phyloP scores from a whole-genome alignment of 2,888 invertebrate genomes.

The Epirrhoe alternata region DNA sequence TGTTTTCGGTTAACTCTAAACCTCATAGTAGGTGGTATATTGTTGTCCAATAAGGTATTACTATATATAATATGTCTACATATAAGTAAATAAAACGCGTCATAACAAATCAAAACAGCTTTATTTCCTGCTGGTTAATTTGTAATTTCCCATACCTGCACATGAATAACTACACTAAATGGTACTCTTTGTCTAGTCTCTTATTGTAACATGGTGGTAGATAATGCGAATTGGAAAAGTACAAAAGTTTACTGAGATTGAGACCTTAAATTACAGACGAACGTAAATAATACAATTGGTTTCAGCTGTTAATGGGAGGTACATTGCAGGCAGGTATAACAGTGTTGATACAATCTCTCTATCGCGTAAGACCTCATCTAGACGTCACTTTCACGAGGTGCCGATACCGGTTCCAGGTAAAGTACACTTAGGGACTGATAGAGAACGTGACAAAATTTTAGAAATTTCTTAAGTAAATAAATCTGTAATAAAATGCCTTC shows the following conservation, averaged over 20 bases:
- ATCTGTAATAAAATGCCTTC: too few species aligned
- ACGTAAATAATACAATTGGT: constrained; percentile 44
- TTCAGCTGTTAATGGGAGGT: constrained; percentile 5
- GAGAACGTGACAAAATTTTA: too few species aligned
- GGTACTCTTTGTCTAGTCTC: constrained; percentile 48
- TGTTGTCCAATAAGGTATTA: too few species aligned
- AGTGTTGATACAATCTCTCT: constrained; percentile 6
- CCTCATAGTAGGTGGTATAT: too few species aligned
- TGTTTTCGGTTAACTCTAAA: too few species aligned
- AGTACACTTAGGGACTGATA: too few species aligned
- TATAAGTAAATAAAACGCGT: constrained; percentile 65
- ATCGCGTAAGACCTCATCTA: constrained; percentile 11
- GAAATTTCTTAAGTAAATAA: too few species aligned
- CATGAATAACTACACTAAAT: constrained; percentile 65
- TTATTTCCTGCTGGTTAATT: constrained; percentile 79
- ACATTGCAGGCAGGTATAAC: constrained; percentile 15
- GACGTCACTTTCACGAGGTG: background rate
- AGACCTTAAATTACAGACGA: constrained; percentile 56
- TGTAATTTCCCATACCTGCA: constrained; percentile 72
- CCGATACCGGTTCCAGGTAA: background rate
- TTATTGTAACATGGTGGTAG: constrained; percentile 26
- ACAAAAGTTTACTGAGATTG: constrained; percentile 54
- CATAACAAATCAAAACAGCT: constrained; percentile 83
- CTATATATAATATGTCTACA: background rate
- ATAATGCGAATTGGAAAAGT: constrained; percentile 38